These are phyloP conservation scores for Oenanthe oenanthe DNA, from an alignment of 2,113 vertebrate genomes.

Conservation along the genomic window DNA sequence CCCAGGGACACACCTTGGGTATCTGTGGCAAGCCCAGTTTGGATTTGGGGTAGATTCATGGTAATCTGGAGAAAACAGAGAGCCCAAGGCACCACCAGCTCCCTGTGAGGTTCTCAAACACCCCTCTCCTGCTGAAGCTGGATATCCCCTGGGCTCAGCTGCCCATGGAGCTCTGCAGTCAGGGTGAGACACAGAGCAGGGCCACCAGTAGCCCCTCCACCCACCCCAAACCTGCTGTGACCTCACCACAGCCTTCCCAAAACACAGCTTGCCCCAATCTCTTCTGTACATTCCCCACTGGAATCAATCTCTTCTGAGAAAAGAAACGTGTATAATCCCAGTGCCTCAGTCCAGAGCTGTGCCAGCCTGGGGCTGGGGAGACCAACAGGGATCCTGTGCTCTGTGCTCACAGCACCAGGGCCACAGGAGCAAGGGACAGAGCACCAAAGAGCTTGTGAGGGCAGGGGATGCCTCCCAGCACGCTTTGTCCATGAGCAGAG, in stretches of 20 bases:
- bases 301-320: background rate
- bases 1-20: rapidly evolving
- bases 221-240: background rate
- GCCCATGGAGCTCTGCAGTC: rapidly evolving
- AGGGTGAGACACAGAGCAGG: background rate
- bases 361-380: background rate
- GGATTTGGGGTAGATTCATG: background rate
- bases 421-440: background rate
- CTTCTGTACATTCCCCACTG: background rate
- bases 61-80: background rate
- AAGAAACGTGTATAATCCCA: background rate
- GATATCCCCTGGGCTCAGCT: background rate
- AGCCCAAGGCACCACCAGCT: background rate
- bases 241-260: background rate
- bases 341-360: background rate
- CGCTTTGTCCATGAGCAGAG: background rate
- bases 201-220: background rate
- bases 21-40: background rate
- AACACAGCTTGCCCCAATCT: background rate
- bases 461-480: conserved; percentile 10
- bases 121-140: background rate
- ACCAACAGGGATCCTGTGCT: background rate
- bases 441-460: background rate
- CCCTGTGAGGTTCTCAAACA: background rate
- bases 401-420: background rate